These are phyloP conservation scores for Didymodactylos carnosus DNA, from an alignment of 2,888 invertebrate genomes.

Conservation along the genomic window DNA sequence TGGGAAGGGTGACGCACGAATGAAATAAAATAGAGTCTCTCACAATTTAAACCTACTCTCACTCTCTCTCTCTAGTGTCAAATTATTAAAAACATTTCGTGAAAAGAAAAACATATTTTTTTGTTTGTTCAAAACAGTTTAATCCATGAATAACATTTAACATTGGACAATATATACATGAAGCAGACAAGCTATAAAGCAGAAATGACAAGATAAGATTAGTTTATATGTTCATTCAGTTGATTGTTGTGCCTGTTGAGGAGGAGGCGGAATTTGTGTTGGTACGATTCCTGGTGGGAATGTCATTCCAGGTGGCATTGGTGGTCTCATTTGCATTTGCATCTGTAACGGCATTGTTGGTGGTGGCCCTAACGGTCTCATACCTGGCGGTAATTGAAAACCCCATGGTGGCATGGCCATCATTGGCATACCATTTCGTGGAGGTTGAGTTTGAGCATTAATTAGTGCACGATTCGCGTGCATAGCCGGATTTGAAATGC, in stretches of 20 bases:
- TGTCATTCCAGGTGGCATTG: conserved; percentile 5
- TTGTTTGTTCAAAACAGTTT: no score
- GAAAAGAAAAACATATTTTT: no score
- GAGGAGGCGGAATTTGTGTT: neutral
- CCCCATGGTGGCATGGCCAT: conserved; percentile 2
- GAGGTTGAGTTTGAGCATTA: neutral
- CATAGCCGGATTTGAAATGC: conserved; percentile 2
- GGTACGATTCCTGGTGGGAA: conserved; percentile 2
- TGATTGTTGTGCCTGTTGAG: neutral
- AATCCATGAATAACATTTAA: no score
- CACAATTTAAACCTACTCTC: no score
- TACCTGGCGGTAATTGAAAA: neutral
- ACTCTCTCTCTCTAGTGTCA: no score
- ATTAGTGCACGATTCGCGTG: neutral
- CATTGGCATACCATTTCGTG: neutral
- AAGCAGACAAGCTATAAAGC: neutral
- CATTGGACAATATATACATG: neutral
- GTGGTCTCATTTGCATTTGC: neutral
- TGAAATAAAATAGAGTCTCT: no score
- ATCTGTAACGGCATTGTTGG: conserved; percentile 1
- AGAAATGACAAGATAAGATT: no score
- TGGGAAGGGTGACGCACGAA: no score
- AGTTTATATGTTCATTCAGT: neutral
- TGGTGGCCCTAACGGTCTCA: neutral
- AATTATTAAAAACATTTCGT: no score